Evolutionary conservation across 1,140 invertebrate genomes (phyloP), one percentile per base, ranked within the genome.

Genomic region (Drosophila ambigua): DNA sequence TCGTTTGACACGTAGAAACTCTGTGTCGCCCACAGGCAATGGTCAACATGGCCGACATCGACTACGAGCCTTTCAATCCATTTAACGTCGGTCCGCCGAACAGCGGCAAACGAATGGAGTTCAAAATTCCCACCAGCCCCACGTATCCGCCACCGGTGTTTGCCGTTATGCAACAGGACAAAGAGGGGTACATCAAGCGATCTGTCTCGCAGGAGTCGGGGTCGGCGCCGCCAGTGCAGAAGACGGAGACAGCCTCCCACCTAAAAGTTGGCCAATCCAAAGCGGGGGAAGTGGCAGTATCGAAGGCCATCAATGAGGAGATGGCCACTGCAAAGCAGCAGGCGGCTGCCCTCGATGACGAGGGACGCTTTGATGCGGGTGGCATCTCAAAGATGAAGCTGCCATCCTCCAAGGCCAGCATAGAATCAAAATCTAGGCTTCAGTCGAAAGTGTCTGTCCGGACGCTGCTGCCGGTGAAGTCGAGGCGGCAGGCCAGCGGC

Each of bases 291-390:
- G 60, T 88, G 6, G 13, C 58, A 11, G 49, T 85, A 26, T 85
- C 82, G 1, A 78, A 60, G n/a, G 83, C 82, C 51, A 87, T 87
- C 35, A 87, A 82, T 4, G 58, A 82, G 39, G 82, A 87, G 4
- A 85, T 85, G 82, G 31, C 55, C 4, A 55, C 61, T 20, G 60
- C 79, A 35, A 87, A 87, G 35, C 51, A 58, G 16, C 39, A 50
- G 35, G 59, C 61, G 5, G 39, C 20, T 0, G 39, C 39, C 1
- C 23, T 45, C 20, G 28, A 74, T 13, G 46, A 66, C 9, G 28
- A 55, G 4, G 16, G 44, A 8, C 71, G 75, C 26, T 53, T 84
- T 4, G 44, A 66, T 62, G 63, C 57, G 2, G 76, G 76, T 2
- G 48, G 35, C 1, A 45, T 54, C 0, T 49, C 61, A 0, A 54